phyloP scores from a whole-genome alignment of 2,113 vertebrate genomes.

The Acanthisitta chloris region DNA sequence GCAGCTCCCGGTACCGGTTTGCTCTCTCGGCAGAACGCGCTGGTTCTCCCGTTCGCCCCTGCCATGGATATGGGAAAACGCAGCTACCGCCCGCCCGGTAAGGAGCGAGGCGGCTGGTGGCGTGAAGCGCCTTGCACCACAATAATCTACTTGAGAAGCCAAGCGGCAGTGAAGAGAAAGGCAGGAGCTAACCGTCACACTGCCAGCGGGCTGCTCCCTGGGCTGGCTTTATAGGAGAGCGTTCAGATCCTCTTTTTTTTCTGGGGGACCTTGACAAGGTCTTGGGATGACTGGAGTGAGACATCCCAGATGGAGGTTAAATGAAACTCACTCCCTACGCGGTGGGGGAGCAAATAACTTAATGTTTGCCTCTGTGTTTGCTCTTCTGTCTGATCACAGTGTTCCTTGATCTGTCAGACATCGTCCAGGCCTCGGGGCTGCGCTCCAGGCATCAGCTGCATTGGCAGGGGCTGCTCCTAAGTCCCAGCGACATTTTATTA shows the following conservation, averaged over 20 bases:
- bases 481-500: neutral
- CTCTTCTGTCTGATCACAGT: neutral
- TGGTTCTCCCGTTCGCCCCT: neutral
- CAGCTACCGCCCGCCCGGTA: neutral
- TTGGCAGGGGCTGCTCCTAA: neutral
- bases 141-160: neutral
- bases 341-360: neutral
- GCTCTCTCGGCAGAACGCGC: neutral
- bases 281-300: neutral
- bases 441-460: neutral
- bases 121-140: fast-evolving
- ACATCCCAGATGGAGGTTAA: neutral
- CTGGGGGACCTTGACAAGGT: neutral
- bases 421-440: neutral
- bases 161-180: neutral
- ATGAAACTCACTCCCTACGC: neutral
- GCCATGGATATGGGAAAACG: neutral
- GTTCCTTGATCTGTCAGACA: neutral
- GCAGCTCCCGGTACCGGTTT: neutral
- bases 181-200: neutral
- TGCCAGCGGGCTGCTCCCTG: neutral
- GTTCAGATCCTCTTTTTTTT: neutral
- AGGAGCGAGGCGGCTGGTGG: neutral
- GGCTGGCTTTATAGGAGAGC: neutral
- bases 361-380: neutral